phyloP scores from a whole-genome alignment of 1,140 invertebrate genomes.

The Orchestia grillus region DNA sequence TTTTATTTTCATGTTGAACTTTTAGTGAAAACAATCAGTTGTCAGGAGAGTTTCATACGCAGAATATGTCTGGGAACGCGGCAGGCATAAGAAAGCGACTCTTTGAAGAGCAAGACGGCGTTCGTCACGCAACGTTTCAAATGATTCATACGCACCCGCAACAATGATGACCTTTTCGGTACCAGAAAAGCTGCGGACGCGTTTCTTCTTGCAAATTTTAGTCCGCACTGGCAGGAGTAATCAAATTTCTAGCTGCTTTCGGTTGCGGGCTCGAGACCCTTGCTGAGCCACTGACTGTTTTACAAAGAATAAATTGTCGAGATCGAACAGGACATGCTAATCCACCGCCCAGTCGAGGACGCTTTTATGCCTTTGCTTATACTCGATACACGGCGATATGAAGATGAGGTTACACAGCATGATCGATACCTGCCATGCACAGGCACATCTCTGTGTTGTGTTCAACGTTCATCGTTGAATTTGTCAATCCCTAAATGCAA shows the following conservation, averaged over 20 bases:
- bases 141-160: slow-evolving; percentile 36
- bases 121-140: slow-evolving; percentile 12
- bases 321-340: slow-evolving; percentile 37
- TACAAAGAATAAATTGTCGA: slow-evolving; percentile 41
- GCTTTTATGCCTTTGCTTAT: slow-evolving; percentile 31
- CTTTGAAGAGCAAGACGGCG: slow-evolving; percentile 17
- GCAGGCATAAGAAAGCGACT: not conserved
- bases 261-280: slow-evolving; percentile 2
- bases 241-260: slow-evolving; percentile 32
- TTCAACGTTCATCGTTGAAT: not conserved
- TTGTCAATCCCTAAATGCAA: not conserved
- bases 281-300: slow-evolving; percentile 10
- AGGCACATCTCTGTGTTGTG: slow-evolving; percentile 9
- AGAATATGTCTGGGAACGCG: not conserved
- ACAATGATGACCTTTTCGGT: slow-evolving; percentile 40
- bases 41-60: not conserved
- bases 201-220: slow-evolving; percentile 32
- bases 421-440: slow-evolving; percentile 13
- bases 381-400: slow-evolving; percentile 35
- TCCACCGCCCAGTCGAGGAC: not conserved
- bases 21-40: not conserved
- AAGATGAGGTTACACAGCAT: slow-evolving; percentile 51
- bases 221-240: slow-evolving; percentile 18
- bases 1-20: not conserved
- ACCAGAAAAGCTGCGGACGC: not conserved